Evolutionary conservation across 2,113 vertebrate genomes (phyloP), one percentile per base, ranked within the genome.

Genomic region (Pseudolaguvia tuberculata): DNA sequence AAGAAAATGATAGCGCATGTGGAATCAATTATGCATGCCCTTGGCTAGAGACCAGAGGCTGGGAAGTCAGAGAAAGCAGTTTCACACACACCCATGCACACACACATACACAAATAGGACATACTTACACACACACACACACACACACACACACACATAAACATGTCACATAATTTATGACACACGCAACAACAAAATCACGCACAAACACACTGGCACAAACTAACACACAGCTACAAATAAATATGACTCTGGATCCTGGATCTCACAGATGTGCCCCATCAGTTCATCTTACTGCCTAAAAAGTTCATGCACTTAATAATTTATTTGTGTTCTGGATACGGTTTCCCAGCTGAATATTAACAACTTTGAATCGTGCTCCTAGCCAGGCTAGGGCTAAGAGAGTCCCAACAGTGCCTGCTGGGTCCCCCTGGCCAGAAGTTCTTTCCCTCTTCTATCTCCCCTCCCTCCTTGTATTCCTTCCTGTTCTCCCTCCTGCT

Each of bases 231-330:
- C 88, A 92, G 89, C 91, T 84, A 85, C 85, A 90, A 88, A 88
- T 79, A 88, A 92, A 92, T 92, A 92, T 93, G 88, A 88, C 90
- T 91, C 90, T 92, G 89, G 91, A 94, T 94, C 91, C 90, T 92
- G 89, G 91, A 94, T 94, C 93, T 94, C 92, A 86, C 92, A 95
- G 94, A 95, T 95, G 94, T 95, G 94, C 93, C 92, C 91, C 94
- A 94, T 95, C 94, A 96, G 95, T 97, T 97, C 94, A 95, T 97
- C 94, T 98, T 94, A 96, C 96, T 95, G 93, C 92, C 89, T 93
- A 97, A 98, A 98, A 97, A 98, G 95, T 98, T 99, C 94, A 96
- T 94, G 93, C 91, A 89, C 94, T 99, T 96, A 99, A 98, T 99
- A 96, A 99, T 98, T 98, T 96, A 99, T 94, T 92, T 94, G 94